phyloP scores from a whole-genome alignment of 2,797 vertebrate species.

The Bovichtus variegatus region DNA sequence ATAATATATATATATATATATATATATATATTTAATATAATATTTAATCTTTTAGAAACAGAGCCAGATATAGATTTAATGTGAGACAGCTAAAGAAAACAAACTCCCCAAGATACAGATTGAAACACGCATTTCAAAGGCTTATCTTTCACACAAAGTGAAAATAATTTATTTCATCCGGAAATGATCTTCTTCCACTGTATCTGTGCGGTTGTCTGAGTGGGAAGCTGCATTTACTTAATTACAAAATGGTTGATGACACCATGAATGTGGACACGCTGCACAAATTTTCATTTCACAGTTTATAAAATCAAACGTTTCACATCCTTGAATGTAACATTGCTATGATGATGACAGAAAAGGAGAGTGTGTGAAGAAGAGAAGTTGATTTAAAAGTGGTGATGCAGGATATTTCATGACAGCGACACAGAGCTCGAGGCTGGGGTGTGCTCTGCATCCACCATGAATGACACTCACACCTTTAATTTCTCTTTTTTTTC shows the following conservation, averaged over 20 bases:
- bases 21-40: too few relatives aligned
- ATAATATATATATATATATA: too few relatives aligned
- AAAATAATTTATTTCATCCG: not conserved
- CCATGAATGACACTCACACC: constrained; percentile 9
- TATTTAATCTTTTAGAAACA: not conserved
- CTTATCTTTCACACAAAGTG: not conserved
- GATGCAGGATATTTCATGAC: constrained; percentile 55
- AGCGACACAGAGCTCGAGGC: constrained; percentile 14
- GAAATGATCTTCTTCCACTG: not conserved
- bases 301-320: constrained; percentile 5
- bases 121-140: not conserved
- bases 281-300: constrained; percentile 15
- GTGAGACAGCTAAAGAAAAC: constrained; percentile 1
- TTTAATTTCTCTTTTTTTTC: constrained; percentile 19
- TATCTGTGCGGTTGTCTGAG: not conserved
- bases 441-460: constrained; percentile 12
- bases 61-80: not conserved
- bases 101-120: not conserved
- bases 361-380: not conserved
- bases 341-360: not conserved
- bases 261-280: not conserved
- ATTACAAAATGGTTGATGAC: constrained; percentile 15
- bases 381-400: constrained; percentile 37
- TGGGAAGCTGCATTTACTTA: constrained; percentile 4
- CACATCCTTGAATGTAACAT: not conserved